Conservation (phyloP, 1,140 invertebrate genomes). For the Drosophila grimshawi region DNA sequence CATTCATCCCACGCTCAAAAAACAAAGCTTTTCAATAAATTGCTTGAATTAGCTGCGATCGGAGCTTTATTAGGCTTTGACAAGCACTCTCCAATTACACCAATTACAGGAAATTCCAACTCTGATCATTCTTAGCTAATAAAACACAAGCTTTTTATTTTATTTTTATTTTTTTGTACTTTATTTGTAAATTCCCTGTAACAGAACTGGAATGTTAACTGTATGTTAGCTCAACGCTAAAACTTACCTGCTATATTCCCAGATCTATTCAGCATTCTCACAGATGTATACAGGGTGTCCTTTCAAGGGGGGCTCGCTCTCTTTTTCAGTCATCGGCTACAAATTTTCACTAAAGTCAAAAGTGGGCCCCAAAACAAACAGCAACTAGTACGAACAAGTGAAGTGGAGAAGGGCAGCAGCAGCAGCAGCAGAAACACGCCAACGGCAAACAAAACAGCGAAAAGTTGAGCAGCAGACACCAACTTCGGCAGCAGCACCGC, state of each 20-base stretch:
- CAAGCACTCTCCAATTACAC: too few species aligned
- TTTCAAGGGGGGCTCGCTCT: neutral
- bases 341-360: conserved; percentile 52
- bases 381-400: conserved; percentile 44
- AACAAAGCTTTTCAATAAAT: neutral
- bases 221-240: neutral
- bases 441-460: conserved; percentile 36
- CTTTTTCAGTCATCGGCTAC: conserved; percentile 7
- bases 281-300: too few species aligned
- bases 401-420: conserved; percentile 16
- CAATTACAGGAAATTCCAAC: too few species aligned
- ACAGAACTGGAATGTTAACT: conserved; percentile 12
- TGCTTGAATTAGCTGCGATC: neutral
- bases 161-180: neutral
- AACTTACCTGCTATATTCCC: conserved; percentile 23
- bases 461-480: conserved; percentile 24
- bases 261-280: neutral
- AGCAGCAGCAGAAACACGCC: conserved; percentile 26
- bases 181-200: conserved; percentile 13
- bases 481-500: neutral
- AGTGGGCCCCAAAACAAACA: conserved; percentile 35
- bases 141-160: neutral
- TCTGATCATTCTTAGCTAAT: too few species aligned
- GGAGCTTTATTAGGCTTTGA: neutral
- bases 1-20: neutral